Conservation (phyloP, 2,888 invertebrate species). For the Autographa pulchrina region DNA sequence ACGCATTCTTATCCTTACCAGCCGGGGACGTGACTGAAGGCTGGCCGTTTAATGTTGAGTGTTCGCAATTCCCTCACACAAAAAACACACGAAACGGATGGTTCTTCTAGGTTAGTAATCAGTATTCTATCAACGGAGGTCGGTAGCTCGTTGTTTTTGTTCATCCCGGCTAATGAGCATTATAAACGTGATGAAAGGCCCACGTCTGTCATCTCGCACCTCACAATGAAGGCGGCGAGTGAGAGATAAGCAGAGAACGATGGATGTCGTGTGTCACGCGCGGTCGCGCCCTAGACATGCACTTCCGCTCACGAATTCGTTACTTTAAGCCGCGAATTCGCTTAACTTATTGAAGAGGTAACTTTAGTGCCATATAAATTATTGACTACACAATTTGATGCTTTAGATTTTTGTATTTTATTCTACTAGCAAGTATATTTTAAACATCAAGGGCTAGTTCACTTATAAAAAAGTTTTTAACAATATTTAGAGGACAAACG, state of each 20-base stretch:
- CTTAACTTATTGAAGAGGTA: background rate
- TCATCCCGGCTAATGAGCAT: conserved; percentile 46
- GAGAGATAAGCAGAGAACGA: conserved; percentile 15
- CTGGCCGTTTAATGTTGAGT: conserved; percentile 21
- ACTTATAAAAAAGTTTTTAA: too few relatives aligned
- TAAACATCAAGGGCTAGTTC: too few relatives aligned
- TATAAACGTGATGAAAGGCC: conserved; percentile 40
- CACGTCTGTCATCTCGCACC: conserved; percentile 27
- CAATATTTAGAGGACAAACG: too few relatives aligned
- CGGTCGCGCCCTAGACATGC: background rate
- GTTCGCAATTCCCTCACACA: conserved; percentile 14
- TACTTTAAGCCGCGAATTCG: background rate
- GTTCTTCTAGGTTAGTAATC: conserved; percentile 23
- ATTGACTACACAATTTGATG: too few relatives aligned
- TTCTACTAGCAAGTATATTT: too few relatives aligned
- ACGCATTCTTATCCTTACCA: conserved; percentile 41
- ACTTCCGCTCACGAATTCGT: background rate
- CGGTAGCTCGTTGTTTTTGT: conserved; percentile 43
- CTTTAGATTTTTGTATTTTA: background rate
- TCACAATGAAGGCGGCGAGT: conserved; percentile 27
- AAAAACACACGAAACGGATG: conserved; percentile 19
- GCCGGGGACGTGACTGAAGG: conserved; percentile 37
- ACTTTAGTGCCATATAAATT: too few relatives aligned
- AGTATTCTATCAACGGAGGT: conserved; percentile 47
- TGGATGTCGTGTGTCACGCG: background rate